These are phyloP conservation scores for Cenopis cana DNA, from an alignment of 2,888 invertebrate species.

Conservation along the genomic window DNA sequence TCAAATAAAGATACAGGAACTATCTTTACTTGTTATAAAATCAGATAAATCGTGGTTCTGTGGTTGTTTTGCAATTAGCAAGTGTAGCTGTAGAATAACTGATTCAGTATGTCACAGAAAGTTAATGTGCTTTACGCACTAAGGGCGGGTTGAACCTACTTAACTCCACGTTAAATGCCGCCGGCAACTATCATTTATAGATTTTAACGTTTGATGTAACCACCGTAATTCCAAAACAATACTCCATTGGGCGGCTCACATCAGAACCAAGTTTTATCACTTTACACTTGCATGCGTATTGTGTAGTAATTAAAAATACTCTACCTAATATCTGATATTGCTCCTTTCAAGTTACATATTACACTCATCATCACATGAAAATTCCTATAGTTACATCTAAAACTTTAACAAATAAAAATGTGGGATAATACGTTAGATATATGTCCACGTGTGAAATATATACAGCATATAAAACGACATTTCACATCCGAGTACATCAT, in stretches of 20 bases:
- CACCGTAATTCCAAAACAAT: not conserved
- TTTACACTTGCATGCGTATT: not conserved
- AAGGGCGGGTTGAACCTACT: not conserved
- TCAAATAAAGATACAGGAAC: not conserved
- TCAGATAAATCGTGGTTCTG: not conserved
- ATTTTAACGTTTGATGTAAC: no score
- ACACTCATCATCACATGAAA: not conserved
- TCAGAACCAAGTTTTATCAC: not conserved
- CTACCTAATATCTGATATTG: not conserved
- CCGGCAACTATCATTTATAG: no score
- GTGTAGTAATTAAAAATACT: not conserved
- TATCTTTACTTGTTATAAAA: not conserved
- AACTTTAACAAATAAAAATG: conserved; percentile 5
- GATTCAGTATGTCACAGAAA: no score
- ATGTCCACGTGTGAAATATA: not conserved
- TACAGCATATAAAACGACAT: not conserved
- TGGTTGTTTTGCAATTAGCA: not conserved
- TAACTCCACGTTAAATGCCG: no score
- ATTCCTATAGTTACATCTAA: conserved; percentile 2
- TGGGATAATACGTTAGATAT: not conserved
- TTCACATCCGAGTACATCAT: not conserved
- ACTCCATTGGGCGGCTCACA: not conserved
- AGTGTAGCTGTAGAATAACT: no score
- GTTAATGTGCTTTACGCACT: not conserved
- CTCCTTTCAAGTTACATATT: not conserved